Evolutionary conservation across 2,113 vertebrate genomes (phyloP).

Genomic region (Forbesichthys papilliferus): DNA sequence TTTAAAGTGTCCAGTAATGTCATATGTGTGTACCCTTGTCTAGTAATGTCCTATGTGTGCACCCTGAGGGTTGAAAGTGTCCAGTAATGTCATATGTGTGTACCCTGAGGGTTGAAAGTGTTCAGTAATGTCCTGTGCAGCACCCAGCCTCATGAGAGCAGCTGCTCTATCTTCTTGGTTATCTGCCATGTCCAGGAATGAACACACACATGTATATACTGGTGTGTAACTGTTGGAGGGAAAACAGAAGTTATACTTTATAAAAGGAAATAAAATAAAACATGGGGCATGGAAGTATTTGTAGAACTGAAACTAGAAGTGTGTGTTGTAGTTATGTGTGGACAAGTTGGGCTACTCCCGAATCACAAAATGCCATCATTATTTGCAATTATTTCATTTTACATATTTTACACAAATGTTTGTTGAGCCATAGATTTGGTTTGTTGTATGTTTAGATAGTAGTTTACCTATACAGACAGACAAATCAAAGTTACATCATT

Average conservation of each 20-base stretch:
- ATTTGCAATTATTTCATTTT: too few species aligned
- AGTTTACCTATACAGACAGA: neutral
- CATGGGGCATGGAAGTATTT: too few species aligned
- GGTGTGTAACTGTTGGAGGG: constrained; percentile 69
- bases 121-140: constrained; percentile 66
- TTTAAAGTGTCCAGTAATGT: constrained; percentile 71
- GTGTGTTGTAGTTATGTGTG: too few species aligned
- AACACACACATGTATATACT: constrained; percentile 69
- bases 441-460: too few species aligned
- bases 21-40: constrained; percentile 64
- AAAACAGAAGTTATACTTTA: neutral
- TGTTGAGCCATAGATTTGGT: too few species aligned
- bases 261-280: neutral
- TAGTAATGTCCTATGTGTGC: too few species aligned
- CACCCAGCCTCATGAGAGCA: constrained; percentile 81
- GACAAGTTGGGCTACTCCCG: too few species aligned
- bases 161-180: constrained; percentile 70
- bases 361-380: too few species aligned
- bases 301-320: too few species aligned
- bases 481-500: neutral
- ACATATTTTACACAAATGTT: too few species aligned
- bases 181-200: constrained; percentile 76
- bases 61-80: too few species aligned
- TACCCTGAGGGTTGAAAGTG: constrained; percentile 73
- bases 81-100: constrained; percentile 4